Evolutionary conservation across 2,797 vertebrate genomes (phyloP), one percentile per base, ranked within the genome.

Genomic region (Halcyon chelicuti): DNA sequence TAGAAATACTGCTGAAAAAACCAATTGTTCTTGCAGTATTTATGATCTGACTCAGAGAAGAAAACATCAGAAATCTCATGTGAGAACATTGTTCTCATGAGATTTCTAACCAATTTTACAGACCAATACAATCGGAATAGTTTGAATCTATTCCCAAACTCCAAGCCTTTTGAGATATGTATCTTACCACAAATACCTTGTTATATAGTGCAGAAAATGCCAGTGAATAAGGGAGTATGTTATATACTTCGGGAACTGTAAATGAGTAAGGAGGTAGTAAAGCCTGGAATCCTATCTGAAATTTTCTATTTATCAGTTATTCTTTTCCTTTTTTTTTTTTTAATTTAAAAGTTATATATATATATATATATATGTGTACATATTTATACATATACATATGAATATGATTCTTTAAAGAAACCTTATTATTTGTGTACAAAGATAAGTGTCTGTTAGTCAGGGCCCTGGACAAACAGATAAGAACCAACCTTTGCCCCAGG

Each of bases 81-180:
- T 75, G 91, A 89, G 79, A 75, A 65, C 22, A 39, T 40, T 37
- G 26, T 77, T 91, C 93, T 87, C 93, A 65, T 67, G 86, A 93
- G 95, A 84, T 87, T 93, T 94, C 60, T 51, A 81, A 39, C 70
- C 76, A 89, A 21, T 93, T 94, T 93, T 93, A 78, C 40, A 92
- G 47, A 63, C 68, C 80, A 91, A 76, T 79, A 88, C 14, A 78
- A 82, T 65, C 70, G 76, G 80, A 88, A 94, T 84, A 90, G 70
- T 78, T 94, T 74, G 57, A 93, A 75, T 78, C 72, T 90, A 66
- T 68, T 88, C 29, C 71, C 62, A 70, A 74, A 74, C 46, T 83
- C 60, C 21, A 74, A 88, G 87, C 4, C 18, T 88, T 94, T 91
- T 86, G 42, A 83, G 68, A 74, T 74, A 63, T 3, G 3, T 55